Percentiles rank a stretch among this genome's conserved stretches.
Evolutionary conservation across 2,113 vertebrate genomes (phyloP).

Genomic region (Myotis brandtii): DNA sequence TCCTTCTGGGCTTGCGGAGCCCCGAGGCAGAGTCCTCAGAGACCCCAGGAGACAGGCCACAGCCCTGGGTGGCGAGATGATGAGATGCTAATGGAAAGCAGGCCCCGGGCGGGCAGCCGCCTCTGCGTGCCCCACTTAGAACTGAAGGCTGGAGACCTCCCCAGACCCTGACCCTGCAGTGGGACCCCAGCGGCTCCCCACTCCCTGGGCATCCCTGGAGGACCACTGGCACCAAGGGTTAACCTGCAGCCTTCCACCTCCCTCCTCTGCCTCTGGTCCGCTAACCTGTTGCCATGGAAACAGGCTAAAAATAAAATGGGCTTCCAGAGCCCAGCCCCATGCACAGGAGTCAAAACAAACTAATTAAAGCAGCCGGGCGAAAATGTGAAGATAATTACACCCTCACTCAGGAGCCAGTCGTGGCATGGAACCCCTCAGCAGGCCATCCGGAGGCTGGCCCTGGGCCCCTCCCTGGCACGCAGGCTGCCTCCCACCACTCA

Average conservation of each 20-base stretch:
- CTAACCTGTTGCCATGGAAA: slow-evolving; percentile 79
- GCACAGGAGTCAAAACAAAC: slow-evolving; percentile 82
- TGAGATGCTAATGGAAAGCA: background rate
- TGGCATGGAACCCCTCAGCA: background rate
- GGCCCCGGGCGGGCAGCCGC: background rate
- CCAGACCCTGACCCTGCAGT: background rate
- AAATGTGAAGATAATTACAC: slow-evolving; percentile 76
- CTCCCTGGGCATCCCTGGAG: background rate
- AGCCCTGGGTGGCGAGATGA: rapidly evolving
- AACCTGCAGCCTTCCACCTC: slow-evolving; percentile 60
- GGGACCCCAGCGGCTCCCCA: background rate
- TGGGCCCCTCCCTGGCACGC: background rate
- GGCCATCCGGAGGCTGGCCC: rapidly evolving
- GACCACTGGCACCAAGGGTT: slow-evolving; percentile 64
- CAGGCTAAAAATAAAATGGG: slow-evolving; percentile 78
- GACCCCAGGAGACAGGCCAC: rapidly evolving
- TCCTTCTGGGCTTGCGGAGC: slow-evolving; percentile 45
- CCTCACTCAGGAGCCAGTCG: slow-evolving; percentile 74
- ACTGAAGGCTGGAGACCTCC: background rate
- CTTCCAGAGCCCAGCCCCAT: slow-evolving; percentile 71
- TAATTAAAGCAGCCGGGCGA: slow-evolving; percentile 80
- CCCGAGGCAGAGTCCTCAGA: background rate
- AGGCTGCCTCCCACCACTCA: background rate
- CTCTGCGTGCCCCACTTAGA: background rate
- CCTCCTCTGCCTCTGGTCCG: slow-evolving; percentile 62